Conservation (phyloP, 2,113 vertebrate genomes). For the Tychaedon coryphoeus region DNA sequence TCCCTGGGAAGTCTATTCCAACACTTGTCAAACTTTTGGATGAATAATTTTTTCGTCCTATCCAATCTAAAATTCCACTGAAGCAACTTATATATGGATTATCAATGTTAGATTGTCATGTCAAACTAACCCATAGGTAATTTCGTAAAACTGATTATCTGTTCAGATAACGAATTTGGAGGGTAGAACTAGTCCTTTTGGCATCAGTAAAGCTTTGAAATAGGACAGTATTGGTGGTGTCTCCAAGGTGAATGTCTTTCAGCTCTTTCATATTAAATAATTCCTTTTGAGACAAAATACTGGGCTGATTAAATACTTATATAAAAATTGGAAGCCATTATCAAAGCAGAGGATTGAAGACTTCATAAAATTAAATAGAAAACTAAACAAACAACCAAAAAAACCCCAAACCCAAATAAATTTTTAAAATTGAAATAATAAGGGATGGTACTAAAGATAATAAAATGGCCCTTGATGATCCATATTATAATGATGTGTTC, state of each 20-base stretch:
- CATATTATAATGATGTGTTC: background rate
- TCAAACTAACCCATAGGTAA: background rate
- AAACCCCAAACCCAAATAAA: fast-evolving
- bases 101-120: background rate
- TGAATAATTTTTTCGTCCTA: background rate
- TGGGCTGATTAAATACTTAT: background rate
- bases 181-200: background rate
- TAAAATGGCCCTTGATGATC: background rate
- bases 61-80: background rate
- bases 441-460: background rate
- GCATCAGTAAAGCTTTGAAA: background rate
- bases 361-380: background rate
- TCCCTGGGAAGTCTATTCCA: background rate
- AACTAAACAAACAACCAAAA: background rate
- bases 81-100: background rate
- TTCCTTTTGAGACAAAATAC: background rate
- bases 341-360: background rate
- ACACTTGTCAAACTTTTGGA: background rate
- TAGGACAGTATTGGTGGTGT: background rate
- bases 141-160: background rate
- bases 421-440: background rate
- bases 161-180: background rate
- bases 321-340: background rate
- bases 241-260: background rate
- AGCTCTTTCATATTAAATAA: background rate